Percentiles rank a stretch among this genome's conserved stretches.
Evolutionary conservation across 2,888 invertebrate genomes (phyloP).

Genomic region (Amorpha juglandis): DNA sequence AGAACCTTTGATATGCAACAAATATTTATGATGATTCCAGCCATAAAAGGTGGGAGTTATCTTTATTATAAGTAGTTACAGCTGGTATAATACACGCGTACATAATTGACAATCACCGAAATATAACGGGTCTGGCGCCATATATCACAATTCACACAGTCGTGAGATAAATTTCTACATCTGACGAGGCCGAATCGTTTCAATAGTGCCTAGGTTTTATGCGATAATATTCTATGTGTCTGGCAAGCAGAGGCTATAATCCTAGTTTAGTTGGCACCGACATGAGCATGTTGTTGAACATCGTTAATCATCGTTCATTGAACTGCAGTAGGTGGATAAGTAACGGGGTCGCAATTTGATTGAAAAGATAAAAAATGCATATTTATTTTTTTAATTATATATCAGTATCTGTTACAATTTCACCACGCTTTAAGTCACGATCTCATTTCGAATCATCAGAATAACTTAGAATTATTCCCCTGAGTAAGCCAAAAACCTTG

Average conservation of each 20-base stretch:
- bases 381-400: not conserved
- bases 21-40: constrained; percentile 20
- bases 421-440: too few species aligned
- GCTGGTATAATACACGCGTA: constrained; percentile 11
- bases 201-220: constrained; percentile 16
- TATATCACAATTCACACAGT: constrained; percentile 5
- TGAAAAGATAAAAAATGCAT: constrained; percentile 6
- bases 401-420: not conserved
- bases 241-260: constrained; percentile 23
- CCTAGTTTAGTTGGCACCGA: constrained; percentile 18
- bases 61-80: constrained; percentile 6
- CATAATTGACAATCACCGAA: constrained; percentile 14
- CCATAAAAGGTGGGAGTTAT: constrained; percentile 10
- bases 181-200: constrained; percentile 18
- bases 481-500: not conserved
- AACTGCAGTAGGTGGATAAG: constrained; percentile 3
- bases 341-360: constrained; percentile 24
- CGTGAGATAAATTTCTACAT: constrained; percentile 18
- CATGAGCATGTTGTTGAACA: constrained; percentile 29
- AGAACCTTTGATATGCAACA: constrained; percentile 22
- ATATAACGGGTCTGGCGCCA: constrained; percentile 19
- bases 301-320: constrained; percentile 27
- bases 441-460: too few species aligned
- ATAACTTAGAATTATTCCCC: not conserved
- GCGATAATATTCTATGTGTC: constrained; percentile 19